phyloP scores from a whole-genome alignment of 2,113 vertebrate species.

The Chionomys nivalis region DNA sequence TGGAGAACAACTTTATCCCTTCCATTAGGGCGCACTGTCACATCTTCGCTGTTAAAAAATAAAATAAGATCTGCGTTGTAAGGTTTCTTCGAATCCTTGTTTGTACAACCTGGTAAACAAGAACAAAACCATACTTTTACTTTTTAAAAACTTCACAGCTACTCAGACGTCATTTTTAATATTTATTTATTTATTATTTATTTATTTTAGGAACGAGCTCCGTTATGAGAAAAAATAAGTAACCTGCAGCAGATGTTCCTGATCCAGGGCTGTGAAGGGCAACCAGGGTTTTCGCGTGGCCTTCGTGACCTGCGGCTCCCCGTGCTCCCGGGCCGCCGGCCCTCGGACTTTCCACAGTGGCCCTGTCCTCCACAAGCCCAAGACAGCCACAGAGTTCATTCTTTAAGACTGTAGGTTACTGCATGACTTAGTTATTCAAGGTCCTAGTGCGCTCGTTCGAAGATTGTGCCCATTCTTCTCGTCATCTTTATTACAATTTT shows the following conservation, averaged over 20 bases:
- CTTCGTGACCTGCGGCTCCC: neutral
- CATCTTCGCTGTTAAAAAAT: neutral
- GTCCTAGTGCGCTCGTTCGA: neutral
- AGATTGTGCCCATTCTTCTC: neutral
- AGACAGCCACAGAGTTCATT: neutral
- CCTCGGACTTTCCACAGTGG: neutral
- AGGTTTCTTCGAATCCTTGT: conserved; percentile 30
- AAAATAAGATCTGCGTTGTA: neutral
- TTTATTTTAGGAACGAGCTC: neutral
- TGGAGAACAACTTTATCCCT: neutral
- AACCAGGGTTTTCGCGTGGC: neutral
- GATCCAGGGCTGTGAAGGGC: neutral
- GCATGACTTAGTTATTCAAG: neutral
- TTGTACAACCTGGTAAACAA: conserved; percentile 34
- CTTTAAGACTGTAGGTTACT: no score
- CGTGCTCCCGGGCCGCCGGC: neutral
- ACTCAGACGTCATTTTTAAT: neutral
- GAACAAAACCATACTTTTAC: neutral
- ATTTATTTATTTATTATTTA: no score
- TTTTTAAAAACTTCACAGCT: neutral
- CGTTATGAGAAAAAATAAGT: neutral
- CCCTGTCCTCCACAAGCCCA: no score
- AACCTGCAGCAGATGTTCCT: neutral
- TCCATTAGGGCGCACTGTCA: neutral
- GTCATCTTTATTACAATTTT: neutral